Evolutionary conservation across 2,113 vertebrate species (phyloP).

Genomic region (Meles meles): DNA sequence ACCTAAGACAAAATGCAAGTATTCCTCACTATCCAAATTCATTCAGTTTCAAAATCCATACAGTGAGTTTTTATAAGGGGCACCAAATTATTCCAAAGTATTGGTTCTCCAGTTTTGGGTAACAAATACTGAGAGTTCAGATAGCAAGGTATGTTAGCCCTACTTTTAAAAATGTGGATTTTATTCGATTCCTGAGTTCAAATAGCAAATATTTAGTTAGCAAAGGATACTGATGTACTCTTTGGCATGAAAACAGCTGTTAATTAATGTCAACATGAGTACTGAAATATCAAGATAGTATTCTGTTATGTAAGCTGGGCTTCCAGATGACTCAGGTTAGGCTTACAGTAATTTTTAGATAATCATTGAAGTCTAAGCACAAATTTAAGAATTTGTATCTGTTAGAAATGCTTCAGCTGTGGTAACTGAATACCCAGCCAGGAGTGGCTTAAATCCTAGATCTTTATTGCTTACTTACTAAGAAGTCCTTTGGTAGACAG

Average conservation of each 20-base stretch:
- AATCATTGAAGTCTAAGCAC: not conserved
- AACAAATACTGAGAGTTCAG: not conserved
- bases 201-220: not conserved
- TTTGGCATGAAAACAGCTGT: not conserved
- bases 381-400: not conserved
- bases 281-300: not conserved
- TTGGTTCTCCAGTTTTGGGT: not conserved
- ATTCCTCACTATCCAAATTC: not conserved
- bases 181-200: not conserved
- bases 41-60: not conserved
- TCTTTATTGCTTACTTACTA: not conserved
- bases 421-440: not conserved
- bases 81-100: not conserved
- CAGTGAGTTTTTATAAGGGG: not conserved
- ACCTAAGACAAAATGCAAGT: not conserved
- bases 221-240: not conserved
- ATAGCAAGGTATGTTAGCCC: not conserved
- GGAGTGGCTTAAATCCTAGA: not conserved
- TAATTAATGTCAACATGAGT: not conserved
- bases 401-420: not conserved
- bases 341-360: not conserved
- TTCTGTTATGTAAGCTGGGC: not conserved
- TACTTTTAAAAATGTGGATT: not conserved
- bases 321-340: not conserved
- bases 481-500: not conserved